Conservation (phyloP, 1,140 invertebrate genomes). For the Listronotus oregonensis region DNA sequence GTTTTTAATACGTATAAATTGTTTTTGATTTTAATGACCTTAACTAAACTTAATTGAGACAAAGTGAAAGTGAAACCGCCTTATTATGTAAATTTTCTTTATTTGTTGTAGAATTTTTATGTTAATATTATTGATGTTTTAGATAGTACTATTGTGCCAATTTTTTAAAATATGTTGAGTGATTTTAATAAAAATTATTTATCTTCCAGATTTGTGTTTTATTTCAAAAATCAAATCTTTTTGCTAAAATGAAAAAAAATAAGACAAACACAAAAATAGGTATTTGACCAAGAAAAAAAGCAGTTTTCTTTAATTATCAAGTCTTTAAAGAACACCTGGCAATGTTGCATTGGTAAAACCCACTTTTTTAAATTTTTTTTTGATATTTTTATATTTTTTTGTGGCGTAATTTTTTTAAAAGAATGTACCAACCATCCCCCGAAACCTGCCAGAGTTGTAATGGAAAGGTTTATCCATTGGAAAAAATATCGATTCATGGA, state of each 20-base stretch:
- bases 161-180: slow-evolving; percentile 37
- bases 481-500: slow-evolving; percentile 78
- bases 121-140: slow-evolving; percentile 11
- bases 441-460: slow-evolving; percentile 75
- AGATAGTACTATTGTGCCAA: slow-evolving; percentile 32
- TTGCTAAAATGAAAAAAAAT: not conserved
- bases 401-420: slow-evolving; percentile 16
- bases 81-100: not conserved
- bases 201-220: slow-evolving; percentile 10
- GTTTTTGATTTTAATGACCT: not conserved
- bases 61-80: not conserved
- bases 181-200: slow-evolving; percentile 35
- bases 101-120: not conserved
- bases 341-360: no score
- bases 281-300: not conserved
- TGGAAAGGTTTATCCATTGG: slow-evolving; percentile 78
- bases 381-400: no score
- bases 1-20: no score
- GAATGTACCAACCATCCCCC: slow-evolving; percentile 56
- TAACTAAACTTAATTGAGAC: not conserved
- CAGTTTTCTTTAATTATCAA: no score
- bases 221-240: not conserved
- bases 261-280: slow-evolving; percentile 13
- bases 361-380: no score
- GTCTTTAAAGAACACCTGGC: no score